These are phyloP conservation scores for Orycteropus afer DNA, from an alignment of 2,113 vertebrate species.

Conservation along the genomic window DNA sequence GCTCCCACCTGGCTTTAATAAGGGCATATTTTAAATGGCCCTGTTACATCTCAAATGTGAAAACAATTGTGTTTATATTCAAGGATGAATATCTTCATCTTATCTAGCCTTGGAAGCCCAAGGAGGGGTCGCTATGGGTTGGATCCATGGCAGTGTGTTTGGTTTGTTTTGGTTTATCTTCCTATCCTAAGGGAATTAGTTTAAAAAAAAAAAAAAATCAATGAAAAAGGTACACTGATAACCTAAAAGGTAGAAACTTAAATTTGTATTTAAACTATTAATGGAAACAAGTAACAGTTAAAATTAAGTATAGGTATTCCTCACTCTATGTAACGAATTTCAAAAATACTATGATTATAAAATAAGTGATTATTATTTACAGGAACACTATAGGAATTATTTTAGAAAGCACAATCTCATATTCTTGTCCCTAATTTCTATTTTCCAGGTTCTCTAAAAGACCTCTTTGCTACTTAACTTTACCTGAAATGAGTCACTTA, in stretches of 20 bases:
- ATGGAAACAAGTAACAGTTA: conserved; percentile 3
- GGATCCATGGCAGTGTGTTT: no score
- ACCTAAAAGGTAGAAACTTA: conserved; percentile 13
- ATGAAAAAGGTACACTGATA: conserved; percentile 9
- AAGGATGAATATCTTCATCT: background rate
- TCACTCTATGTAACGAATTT: background rate
- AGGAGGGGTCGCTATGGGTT: no score
- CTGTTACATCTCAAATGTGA: conserved; percentile 37
- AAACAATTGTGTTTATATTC: conserved; percentile 43
- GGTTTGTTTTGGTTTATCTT: no score
- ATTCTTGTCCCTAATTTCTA: conserved; percentile 20
- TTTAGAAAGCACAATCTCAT: conserved; percentile 11
- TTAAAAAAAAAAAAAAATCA: no score
- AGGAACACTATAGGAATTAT: background rate
- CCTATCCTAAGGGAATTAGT: conserved; percentile 33
- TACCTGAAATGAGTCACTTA: conserved; percentile 17
- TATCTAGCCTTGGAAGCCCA: no score
- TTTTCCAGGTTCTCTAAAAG: conserved; percentile 45
- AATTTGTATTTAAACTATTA: conserved; percentile 17
- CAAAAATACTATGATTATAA: background rate
- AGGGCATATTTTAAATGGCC: background rate
- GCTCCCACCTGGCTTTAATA: conserved; percentile 20
- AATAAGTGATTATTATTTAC: conserved; percentile 1
- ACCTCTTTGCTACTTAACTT: conserved; percentile 7
- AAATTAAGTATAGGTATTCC: background rate